Conservation (phyloP, 2,888 invertebrate genomes). For the Thymelicus acteon region DNA sequence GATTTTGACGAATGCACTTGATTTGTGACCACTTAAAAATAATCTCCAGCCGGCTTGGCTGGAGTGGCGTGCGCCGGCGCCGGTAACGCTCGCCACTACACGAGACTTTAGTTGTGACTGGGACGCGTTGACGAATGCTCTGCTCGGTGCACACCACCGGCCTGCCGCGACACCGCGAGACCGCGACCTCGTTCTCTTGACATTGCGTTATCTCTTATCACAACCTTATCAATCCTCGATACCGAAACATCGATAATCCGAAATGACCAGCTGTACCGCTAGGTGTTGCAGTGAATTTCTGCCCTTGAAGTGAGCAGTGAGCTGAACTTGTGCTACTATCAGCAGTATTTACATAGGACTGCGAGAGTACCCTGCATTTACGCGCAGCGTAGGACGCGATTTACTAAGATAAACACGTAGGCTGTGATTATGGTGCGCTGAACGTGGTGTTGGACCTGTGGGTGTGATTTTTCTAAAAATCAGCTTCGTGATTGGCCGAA, state of each 20-base stretch:
- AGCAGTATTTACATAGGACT: slow-evolving; percentile 45
- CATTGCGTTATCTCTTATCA: slow-evolving; percentile 72
- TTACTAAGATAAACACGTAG: slow-evolving; percentile 65
- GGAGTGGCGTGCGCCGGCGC: slow-evolving; percentile 71
- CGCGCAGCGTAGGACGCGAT: slow-evolving; percentile 51
- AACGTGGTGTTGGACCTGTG: slow-evolving; percentile 70
- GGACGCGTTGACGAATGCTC: slow-evolving; percentile 79
- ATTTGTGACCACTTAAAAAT: slow-evolving; percentile 70
- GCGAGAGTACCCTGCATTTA: slow-evolving; percentile 61
- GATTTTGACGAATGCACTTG: slow-evolving; percentile 64
- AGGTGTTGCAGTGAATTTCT: slow-evolving; percentile 48
- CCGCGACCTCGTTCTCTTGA: slow-evolving; percentile 70
- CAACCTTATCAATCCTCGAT: slow-evolving; percentile 59
- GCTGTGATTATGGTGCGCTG: slow-evolving; percentile 79
- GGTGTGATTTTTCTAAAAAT: slow-evolving; percentile 75
- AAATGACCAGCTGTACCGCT: slow-evolving; percentile 45
- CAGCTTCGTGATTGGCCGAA: slow-evolving; percentile 71
- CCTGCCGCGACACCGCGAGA: slow-evolving; percentile 54
- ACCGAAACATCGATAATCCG: slow-evolving; percentile 61
- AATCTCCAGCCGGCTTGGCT: slow-evolving; percentile 64
- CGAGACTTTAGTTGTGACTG: slow-evolving; percentile 75
- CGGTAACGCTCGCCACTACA: slow-evolving; percentile 54
- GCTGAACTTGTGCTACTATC: slow-evolving; percentile 29
- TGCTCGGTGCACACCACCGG: slow-evolving; percentile 56
- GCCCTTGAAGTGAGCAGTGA: slow-evolving; percentile 55